Percentiles rank a stretch among this genome's conserved stretches.
Evolutionary conservation across 1,140 invertebrate species (phyloP).

Genomic region (Calephelis virginiensis): DNA sequence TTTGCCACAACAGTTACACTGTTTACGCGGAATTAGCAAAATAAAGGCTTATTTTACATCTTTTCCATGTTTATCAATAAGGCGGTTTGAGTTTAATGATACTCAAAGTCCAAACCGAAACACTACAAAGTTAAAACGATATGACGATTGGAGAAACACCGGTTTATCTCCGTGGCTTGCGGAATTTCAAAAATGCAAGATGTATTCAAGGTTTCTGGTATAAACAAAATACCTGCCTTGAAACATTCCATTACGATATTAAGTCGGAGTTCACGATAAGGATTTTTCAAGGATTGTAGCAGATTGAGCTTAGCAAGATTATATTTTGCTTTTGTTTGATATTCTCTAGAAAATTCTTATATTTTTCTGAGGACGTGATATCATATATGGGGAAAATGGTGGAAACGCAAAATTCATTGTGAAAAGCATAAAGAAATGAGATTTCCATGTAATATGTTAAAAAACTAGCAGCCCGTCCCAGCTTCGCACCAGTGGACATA

Average conservation of each 20-base stretch:
- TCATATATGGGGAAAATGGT: background rate
- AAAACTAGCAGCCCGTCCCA: background rate
- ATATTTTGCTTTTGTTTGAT: conserved; percentile 10
- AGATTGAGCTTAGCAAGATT: background rate
- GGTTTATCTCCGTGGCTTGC: no score
- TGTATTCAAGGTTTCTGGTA: conserved; percentile 7
- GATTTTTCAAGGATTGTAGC: conserved; percentile 7
- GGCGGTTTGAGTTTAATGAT: no score
- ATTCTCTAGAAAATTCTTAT: background rate
- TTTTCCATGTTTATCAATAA: no score
- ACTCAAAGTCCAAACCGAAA: no score
- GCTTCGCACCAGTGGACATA: no score
- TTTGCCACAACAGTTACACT: no score
- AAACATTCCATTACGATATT: conserved; percentile 7
- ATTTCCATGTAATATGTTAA: background rate
- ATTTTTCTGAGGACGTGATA: background rate
- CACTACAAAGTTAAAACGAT: no score
- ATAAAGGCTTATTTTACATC: no score
- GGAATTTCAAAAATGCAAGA: background rate
- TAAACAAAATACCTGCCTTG: background rate
- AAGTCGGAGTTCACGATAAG: conserved; percentile 8
- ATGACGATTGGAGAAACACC: no score
- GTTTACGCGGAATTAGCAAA: no score
- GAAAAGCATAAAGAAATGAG: no score
- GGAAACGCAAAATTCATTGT: background rate